phyloP scores from a whole-genome alignment of 2,888 invertebrate genomes.

The Drosophila leonis region DNA sequence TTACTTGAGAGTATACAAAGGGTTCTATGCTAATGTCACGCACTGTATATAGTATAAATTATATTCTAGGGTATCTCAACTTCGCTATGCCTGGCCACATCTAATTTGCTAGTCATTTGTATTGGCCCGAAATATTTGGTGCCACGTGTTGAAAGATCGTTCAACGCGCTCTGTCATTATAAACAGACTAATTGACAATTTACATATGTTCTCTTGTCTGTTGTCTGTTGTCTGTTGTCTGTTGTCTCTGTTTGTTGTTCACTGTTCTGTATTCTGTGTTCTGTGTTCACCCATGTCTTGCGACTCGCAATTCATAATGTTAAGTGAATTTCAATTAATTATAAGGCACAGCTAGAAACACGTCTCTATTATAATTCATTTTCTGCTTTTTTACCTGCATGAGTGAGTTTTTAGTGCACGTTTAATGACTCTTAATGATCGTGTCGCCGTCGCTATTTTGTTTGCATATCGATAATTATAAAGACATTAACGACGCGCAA shows the following conservation, averaged over 20 bases:
- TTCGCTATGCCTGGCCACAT: neutral
- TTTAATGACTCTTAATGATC: slow-evolving; percentile 50
- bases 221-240: neutral
- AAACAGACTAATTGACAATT: slow-evolving; percentile 49
- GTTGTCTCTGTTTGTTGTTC: neutral
- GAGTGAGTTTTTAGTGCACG: slow-evolving; percentile 42
- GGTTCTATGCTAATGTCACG: too few relatives aligned
- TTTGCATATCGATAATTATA: slow-evolving; percentile 65
- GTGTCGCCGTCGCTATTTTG: slow-evolving; percentile 34
- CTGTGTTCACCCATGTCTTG: slow-evolving; percentile 9
- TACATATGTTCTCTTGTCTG: slow-evolving; percentile 27
- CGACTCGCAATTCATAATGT: slow-evolving; percentile 21
- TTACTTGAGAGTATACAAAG: too few relatives aligned
- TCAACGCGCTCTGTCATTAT: slow-evolving; percentile 29
- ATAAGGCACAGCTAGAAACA: slow-evolving; percentile 20
- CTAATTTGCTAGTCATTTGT: neutral
- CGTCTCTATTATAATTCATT: slow-evolving; percentile 9
- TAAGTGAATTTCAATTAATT: slow-evolving; percentile 47
- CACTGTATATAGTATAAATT: neutral
- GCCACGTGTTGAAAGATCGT: slow-evolving; percentile 24
- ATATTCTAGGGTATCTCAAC: neutral
- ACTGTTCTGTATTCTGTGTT: neutral
- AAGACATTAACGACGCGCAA: slow-evolving; percentile 59
- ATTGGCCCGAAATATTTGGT: slow-evolving; percentile 12
- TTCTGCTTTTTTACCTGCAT: slow-evolving; percentile 22